Base-by-base conservation (phyloP, 2,113 vertebrate genomes). In the Delphinus delphis region DNA sequence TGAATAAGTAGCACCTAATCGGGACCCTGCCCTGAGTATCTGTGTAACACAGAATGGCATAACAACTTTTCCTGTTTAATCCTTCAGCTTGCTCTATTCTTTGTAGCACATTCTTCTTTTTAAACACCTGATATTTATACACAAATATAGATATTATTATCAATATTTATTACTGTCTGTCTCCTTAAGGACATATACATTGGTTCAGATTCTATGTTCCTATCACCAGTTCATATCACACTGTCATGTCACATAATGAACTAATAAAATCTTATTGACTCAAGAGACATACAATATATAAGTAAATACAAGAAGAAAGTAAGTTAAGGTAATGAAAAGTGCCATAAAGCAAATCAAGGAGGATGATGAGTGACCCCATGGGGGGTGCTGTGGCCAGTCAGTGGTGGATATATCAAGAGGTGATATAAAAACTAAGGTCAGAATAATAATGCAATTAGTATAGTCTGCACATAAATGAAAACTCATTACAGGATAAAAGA, bases 181-280 rank as follows among this genome's bases (percentile, higher is more conserved):
- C 38, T 84, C 94, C 76, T 94, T 91, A 77, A 95, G 79, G 67
- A 33, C 31, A 88, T 8, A 50, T n/a, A 50, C 13, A 58, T 26
- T 70, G 25, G 80, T 41, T 93, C 68, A 58, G 47, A 60, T 73
- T 63, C 67, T 73, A 10, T 73, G 44, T 65, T 82, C 9, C 20
- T 60, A 80, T 53, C n/a, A 28, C 9, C 38, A 81, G 74, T 96
- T 85, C 38, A 62, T 80, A 47, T 68, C 65, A 71, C 53, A 94
- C 12, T 63, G 44, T 62, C 53, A 58, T 33, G 77, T 71, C 76
- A 92, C n/a, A 77, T 77, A 96, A 97, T 86, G 38, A 91, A 93
- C 90, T 90, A 90, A 95, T 97, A 97, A 96, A 92, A 79, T 92
- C 53, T 26, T 92, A 96, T 77, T 95, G 96, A 95, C 44, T 79